Evolutionary conservation across 2,888 invertebrate genomes (phyloP).

Genomic region (Terebella lapidaria): DNA sequence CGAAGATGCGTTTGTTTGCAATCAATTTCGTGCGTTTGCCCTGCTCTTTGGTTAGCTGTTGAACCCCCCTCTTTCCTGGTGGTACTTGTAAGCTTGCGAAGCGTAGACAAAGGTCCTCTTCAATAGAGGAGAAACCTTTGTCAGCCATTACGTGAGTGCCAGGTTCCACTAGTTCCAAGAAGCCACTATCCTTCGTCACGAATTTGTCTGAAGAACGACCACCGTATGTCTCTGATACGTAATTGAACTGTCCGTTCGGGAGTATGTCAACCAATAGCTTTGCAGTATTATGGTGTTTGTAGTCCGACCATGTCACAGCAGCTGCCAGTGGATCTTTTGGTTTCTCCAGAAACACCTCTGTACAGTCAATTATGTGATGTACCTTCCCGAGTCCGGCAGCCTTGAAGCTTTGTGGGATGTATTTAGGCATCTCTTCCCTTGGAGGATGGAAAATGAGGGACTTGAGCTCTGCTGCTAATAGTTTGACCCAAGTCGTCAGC

Average conservation of each 20-base stretch:
- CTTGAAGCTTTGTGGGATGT: neutral
- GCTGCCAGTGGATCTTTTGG: conserved; percentile 20
- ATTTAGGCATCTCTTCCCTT: neutral
- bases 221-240: conserved; percentile 14
- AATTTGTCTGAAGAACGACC: conserved; percentile 24
- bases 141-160: conserved; percentile 24
- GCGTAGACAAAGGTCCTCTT: conserved; percentile 14
- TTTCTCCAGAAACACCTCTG: conserved; percentile 21
- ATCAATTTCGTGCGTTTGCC: conserved; percentile 22
- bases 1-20: conserved; percentile 25
- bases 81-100: conserved; percentile 20
- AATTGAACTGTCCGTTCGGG: conserved; percentile 24
- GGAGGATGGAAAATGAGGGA: conserved; percentile 6
- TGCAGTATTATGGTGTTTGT: conserved; percentile 28
- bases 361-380: conserved; percentile 8
- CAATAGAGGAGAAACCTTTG: conserved; percentile 24
- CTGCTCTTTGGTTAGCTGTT: conserved; percentile 18
- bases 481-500: conserved; percentile 5
- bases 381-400: neutral
- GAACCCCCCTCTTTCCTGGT: conserved; percentile 19
- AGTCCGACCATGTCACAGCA: conserved; percentile 22
- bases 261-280: conserved; percentile 22
- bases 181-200: conserved; percentile 19
- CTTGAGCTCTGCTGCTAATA: conserved; percentile 3
- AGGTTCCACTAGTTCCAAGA: conserved; percentile 10